Base-by-base conservation (phyloP, 2,797 vertebrate species). In the Sorex maritimensis region DNA sequence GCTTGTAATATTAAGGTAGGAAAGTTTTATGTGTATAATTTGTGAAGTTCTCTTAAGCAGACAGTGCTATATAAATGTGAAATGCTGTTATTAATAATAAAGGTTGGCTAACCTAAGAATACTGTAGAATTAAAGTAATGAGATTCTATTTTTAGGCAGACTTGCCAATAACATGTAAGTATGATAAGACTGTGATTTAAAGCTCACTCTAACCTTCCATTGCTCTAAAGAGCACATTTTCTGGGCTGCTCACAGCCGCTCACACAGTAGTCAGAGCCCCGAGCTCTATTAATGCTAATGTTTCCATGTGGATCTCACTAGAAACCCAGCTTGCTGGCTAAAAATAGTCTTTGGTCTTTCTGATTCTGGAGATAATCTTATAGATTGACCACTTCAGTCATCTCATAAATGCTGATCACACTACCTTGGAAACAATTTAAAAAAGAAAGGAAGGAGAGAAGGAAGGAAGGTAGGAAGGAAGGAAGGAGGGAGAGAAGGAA, bases 121-220 rank as follows among this genome's bases (percentile, higher is more conserved):
- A 95, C 90, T 95, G 95, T 95, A 94, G 97, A 96, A 97, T 96
- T 96, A 97, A 97, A 97, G 96, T 97, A 96, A 97, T 97, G 96
- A 96, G 95, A 93, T 97, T 97, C 96, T 97, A 97, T 96, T 97
- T 96, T 97, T 97, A 97, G 96, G 87, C 63, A 90, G 95, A 92
- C 96, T 97, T 97, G 96, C 96, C 97, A 97, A 97, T 97, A 97
- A 95, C 96, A 96, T 94, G 93, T 94, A 90, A 95, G 96, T 95
- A 95, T 82, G 95, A 94, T 97, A 95, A 95, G 92, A 69, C 94
- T 97, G 72, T 96, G 96, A 96, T 97, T 97, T 97, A 97, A 92
- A 94, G 96, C 96, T 95, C 86, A 68, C 90, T 83, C 94, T 95
- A 93, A 93, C 91, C 92, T 96, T 86, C 90, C 80, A n/a, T 49